Base-by-base conservation (phyloP, 2,797 vertebrate species). In the Pempheris klunzingeri region DNA sequence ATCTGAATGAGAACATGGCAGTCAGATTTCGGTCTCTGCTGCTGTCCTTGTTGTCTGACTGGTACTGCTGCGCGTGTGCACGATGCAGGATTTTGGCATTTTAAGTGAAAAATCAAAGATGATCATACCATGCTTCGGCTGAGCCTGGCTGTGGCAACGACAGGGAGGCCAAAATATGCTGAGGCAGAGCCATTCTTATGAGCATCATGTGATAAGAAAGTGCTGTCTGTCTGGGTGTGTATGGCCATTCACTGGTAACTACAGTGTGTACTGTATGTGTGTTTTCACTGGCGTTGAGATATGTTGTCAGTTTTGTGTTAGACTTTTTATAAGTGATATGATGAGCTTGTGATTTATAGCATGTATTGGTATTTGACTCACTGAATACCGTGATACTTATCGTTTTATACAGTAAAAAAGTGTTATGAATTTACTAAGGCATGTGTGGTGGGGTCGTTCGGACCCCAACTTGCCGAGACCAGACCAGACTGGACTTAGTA, bases 181-280 rank as follows among this genome's bases (percentile, higher is more conserved):
- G 71, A 80, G 80, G 67, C 86, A 81, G 74, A 80, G 54, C 43
- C 60, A 46, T 84, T 73, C 44, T 77, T 78, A 59, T 72, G 80
- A 90, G 74, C 78, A 69, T 87, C 85, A 80, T 87, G 81, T 90
- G 83, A 89, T 87, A 60, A 79, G 77, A 65, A 78, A 88, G 80
- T 81, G 74, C 57, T 71, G 77, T 80, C 68, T 77, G 75, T 74
- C 80, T 87, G 81, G 84, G 81, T 86, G 88, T 90, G 83, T 83
- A 24, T 85, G 57, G 62, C 69, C 64, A 32, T 64, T 86, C 62
- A 77, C 66, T 68, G 55, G 47, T 30, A 60, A 74, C 76, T 64
- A 79, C 68, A 80, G 55, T 71, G 52, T 77, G 53, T 75, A 49
- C 53, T 58, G 83, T 44, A 63, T 13, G 44, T 60, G 77, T 74